phyloP scores from a whole-genome alignment of 2,797 vertebrate genomes.

The Coregonus ussuriensis region DNA sequence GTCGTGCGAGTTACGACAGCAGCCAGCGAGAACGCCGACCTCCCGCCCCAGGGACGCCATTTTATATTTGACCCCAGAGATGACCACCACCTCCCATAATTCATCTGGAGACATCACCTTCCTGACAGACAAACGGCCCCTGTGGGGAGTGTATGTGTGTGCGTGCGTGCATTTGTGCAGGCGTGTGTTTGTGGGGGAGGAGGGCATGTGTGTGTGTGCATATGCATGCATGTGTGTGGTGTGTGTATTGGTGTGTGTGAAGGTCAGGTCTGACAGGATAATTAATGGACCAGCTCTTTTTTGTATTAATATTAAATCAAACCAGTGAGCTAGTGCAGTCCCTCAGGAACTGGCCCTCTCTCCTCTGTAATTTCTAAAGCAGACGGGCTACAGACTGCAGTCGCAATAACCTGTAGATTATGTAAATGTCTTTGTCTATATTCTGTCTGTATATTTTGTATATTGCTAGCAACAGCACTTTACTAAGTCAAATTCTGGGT shows the following conservation, averaged over 20 bases:
- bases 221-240: not conserved
- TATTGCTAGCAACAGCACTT: too few species aligned
- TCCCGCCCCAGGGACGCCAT: constrained; percentile 49
- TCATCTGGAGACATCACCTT: constrained; percentile 72
- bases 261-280: constrained; percentile 75
- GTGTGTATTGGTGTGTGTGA: constrained; percentile 48
- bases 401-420: too few species aligned
- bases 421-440: too few species aligned
- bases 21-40: constrained; percentile 51
- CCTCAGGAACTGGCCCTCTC: constrained; percentile 66
- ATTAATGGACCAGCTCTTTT: constrained; percentile 67
- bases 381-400: not conserved
- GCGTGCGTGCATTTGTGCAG: constrained; percentile 18
- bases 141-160: constrained; percentile 30
- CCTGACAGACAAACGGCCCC: constrained; percentile 67
- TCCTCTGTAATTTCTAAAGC: constrained; percentile 67
- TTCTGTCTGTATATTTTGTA: too few species aligned
- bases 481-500: too few species aligned
- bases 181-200: constrained; percentile 9
- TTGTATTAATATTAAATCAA: constrained; percentile 71
- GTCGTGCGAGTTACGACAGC: constrained; percentile 55
- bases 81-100: constrained; percentile 70
- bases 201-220: constrained; percentile 7
- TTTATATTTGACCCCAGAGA: constrained; percentile 65
- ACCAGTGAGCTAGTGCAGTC: constrained; percentile 57